Evolutionary conservation across 2,113 vertebrate species (phyloP), one percentile per base, ranked within the genome.

Genomic region (Tupaia tana): DNA sequence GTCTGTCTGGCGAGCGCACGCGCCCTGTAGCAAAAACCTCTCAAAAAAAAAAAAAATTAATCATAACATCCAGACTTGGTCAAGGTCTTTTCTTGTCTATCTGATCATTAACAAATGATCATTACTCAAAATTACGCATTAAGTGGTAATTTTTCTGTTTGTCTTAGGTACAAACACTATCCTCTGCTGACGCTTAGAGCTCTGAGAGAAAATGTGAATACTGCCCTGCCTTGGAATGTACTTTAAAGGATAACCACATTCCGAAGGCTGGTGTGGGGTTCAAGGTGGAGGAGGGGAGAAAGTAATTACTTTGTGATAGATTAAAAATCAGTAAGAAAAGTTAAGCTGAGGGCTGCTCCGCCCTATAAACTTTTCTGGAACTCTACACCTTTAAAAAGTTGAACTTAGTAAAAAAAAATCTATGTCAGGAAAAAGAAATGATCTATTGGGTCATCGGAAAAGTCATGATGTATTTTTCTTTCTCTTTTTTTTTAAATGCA

Each of bases 321-420:
- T 67, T 89, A 69, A 81, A 82, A 67, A 84, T 75, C 73, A 75
- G 88, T 7, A 64, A 74, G 63, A 59, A 74, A 69, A 89, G 64
- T 9, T 9, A 58, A 94, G 31, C 7, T 13, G 69, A 83, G 61
- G 61, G 52, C 0, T 0, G 29, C 31, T 87, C 59, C 29, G n/a
- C 18, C 61, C 80, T 78, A 27, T 25, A 87, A 63, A 89, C 24
- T 54, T 58, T 74, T 69, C 56, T 89, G 77, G 73, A 87, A 82
- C 66, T 66, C 15, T 6, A 63, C 43, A 73, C 69, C 43, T 73
- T 78, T 31, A 79, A 66, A 66, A 59, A 54, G 64, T 63, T 7
- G 9, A 64, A 43, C 43, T 83, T 79, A n/a, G 90, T 61, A 34
- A 91, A 94, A 34, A 91, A 94, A 79, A 75, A 86, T 22, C 69